Conservation (phyloP, 2,797 vertebrate species). For the Poeciliopsis presidionis region DNA sequence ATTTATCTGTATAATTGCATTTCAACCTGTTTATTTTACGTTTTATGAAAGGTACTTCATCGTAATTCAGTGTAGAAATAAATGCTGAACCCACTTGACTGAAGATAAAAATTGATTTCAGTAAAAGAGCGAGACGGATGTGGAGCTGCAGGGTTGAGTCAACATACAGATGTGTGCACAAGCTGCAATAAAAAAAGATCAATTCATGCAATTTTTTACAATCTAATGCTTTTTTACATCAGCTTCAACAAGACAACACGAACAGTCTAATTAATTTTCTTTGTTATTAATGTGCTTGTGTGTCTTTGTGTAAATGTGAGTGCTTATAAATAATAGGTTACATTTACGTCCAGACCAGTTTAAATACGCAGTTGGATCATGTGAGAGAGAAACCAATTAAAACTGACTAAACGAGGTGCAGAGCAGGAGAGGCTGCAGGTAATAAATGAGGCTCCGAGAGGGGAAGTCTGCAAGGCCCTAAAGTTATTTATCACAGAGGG, state of each 20-base stretch:
- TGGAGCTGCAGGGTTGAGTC: not conserved
- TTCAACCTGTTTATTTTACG: not conserved
- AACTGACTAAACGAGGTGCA: constrained; percentile 63
- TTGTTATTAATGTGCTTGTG: constrained; percentile 56
- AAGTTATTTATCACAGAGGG: constrained; percentile 43
- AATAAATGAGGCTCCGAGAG: constrained; percentile 20
- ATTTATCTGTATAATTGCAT: not conserved
- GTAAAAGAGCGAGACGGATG: constrained; percentile 1
- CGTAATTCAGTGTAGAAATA: not conserved
- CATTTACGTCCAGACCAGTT: constrained; percentile 33
- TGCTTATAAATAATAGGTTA: constrained; percentile 24
- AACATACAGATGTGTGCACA: constrained; percentile 31
- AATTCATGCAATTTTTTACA: constrained; percentile 56
- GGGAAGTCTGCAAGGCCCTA: constrained; percentile 7
- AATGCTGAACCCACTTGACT: constrained; percentile 3
- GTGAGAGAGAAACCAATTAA: constrained; percentile 66
- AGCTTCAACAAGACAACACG: constrained; percentile 55
- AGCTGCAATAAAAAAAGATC: constrained; percentile 22
- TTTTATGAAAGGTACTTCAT: not conserved
- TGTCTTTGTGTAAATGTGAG: constrained; percentile 24
- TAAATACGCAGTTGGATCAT: constrained; percentile 46
- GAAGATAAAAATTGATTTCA: not conserved
- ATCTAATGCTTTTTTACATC: constrained; percentile 61
- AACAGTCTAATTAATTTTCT: constrained; percentile 44
- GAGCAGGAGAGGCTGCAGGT: constrained; percentile 9